Evolutionary conservation across 1,140 invertebrate genomes (phyloP), one percentile per base, ranked within the genome.

Genomic region (Andricus grossulariae): DNA sequence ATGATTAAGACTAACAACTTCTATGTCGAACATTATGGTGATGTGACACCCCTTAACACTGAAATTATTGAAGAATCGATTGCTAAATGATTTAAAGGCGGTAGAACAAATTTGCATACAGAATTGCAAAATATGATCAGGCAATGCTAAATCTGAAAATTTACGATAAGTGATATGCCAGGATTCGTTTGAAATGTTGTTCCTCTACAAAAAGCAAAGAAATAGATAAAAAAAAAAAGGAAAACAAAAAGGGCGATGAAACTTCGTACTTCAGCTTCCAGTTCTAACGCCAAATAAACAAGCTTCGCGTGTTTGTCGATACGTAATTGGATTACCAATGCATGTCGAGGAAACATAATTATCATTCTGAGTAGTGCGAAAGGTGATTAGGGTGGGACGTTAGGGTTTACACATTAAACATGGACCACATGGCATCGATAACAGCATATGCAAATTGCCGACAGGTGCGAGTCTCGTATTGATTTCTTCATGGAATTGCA

Each of bases 331-430:
- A 39, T 66, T 66, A 16, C 25, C 21, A 66, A 66, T 66, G 57
- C 25, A 32, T 66, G 57, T 39, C 60, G 25, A 16, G 60, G 60
- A 39, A 66, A 66, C 60, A 39, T 66, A 66, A 66, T 66, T 66
- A 66, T 39, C 32, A 66, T 45, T 16, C 32, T 66, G 57, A 25
- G 21, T 60, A 16, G 57, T 19, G 57, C 57, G 25, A 60, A 60
- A 60, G 57, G 57, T 60, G 57, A 60, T 60, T 60, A 60, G 57
- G 32, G 60, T 66, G 32, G 60, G 25, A 66, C 60, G 7, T 66
- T 25, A 39, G 60, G 60, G 60, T 66, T 66, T 45, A 66, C 16
- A 39, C 60, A 66, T 39, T 66, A 32, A 66, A 39, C 16, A 39
- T 39, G 60, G 60, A 66, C 60, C 60, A 66, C 60, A 66, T 66